Base-by-base conservation (phyloP, 2,113 vertebrate genomes). In the Lepus timidus region DNA sequence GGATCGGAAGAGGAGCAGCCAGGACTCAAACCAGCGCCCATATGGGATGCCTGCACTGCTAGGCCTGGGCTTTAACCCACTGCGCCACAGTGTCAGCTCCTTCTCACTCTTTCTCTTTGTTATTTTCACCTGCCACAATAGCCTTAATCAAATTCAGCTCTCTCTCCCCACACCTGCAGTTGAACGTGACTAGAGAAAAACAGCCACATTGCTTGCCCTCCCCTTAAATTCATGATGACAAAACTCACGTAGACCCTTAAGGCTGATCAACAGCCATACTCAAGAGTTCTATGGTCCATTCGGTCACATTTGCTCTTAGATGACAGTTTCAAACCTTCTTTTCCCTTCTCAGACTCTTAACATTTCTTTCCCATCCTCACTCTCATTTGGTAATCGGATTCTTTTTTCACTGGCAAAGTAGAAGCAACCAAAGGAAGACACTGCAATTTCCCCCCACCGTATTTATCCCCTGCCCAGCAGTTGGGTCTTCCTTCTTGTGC, bases 321-420 rank as follows among this genome's bases (percentile, higher is more conserved):
- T 25, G 73, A 71, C 17, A 88, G 31, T 81, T 71, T 51, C n/a
- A 25, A 23, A 6, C 39, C 62, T 76, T 81, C 22, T 71, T 90
- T 55, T 89, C 65, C 51, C 83, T 33, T 93, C 83, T 88, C 90
- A 85, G 51, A 39, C 10, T n/a, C 23, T 94, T 22, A 27, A 52
- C 65, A 36, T 44, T 78, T 44, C 39, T 86, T 64, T 67, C 82
- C 49, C 64, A 76, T 31, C 12, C 39, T 68, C 49, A 64, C 61
- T 39, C 62, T 93, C 55, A 51, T 9, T 33, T 85, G 7, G 33
- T 71, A 71, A 67, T 65, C 39, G 3, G 17, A 49, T 44, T 62
- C 82, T 91, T 74, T 89, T 68, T 91, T 29, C 73, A 55, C 73
- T 85, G 22, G 51, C 51, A 84, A 88, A 88, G 55, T 27, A 75